A percentile compares a stretch with the other conserved stretches of the same genome.
Conservation (phyloP, 1,140 invertebrate species). For the Dreissena rostriformis region DNA sequence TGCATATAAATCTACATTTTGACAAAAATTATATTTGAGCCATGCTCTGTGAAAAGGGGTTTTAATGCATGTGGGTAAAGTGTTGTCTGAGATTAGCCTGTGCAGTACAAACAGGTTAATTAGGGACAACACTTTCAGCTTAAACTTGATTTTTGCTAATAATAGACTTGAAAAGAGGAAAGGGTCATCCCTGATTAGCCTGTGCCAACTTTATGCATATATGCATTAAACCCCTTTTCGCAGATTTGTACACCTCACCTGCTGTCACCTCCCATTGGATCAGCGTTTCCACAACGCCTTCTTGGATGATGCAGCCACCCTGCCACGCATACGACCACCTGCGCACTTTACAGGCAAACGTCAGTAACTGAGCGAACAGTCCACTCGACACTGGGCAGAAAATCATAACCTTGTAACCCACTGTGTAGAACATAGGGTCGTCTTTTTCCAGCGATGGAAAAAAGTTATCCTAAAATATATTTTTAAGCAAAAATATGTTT, state of each 20-base stretch:
- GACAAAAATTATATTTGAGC: too few species aligned
- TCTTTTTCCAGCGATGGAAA: conserved; percentile 3
- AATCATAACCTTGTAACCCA: conserved; percentile 13
- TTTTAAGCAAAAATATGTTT: neutral
- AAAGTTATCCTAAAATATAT: conserved; percentile 17
- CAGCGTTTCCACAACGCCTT: conserved; percentile 28
- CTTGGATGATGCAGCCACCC: conserved; percentile 23
- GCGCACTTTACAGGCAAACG: neutral
- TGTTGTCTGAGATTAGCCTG: too few species aligned
- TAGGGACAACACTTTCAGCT: too few species aligned
- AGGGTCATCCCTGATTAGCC: neutral
- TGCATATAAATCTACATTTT: neutral
- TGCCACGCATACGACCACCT: conserved; percentile 4
- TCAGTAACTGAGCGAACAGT: conserved; percentile 12
- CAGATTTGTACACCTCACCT: neutral
- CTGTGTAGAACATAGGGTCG: conserved; percentile 15
- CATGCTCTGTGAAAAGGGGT: neutral
- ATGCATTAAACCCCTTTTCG: too few species aligned
- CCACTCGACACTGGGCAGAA: neutral
- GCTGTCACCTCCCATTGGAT: neutral
- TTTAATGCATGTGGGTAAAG: too few species aligned
- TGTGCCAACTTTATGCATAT: too few species aligned
- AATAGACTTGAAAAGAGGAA: too few species aligned
- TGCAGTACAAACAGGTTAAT: too few species aligned
- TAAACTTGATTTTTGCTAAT: too few species aligned